Conservation (phyloP, 1,140 invertebrate species). For the Drosophila sechellia region DNA sequence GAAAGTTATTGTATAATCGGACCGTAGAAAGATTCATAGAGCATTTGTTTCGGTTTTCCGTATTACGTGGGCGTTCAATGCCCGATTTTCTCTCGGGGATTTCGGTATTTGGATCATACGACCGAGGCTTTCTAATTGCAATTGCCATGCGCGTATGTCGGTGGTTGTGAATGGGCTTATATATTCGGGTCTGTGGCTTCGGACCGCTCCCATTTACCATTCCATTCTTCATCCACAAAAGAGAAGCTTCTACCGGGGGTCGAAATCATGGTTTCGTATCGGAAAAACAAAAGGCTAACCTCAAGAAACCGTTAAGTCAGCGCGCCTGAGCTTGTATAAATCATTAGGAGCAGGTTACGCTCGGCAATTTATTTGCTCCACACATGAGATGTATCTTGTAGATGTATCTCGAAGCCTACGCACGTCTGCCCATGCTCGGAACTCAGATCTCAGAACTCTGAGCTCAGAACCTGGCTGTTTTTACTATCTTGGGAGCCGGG, state of each 20-base stretch:
- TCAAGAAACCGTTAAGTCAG: conserved; percentile 70
- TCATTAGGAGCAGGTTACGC: conserved; percentile 77
- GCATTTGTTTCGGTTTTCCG: conserved; percentile 52
- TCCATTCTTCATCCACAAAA: conserved; percentile 50
- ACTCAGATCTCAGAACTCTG: background rate
- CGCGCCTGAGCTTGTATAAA: conserved; percentile 58
- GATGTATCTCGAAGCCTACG: conserved; percentile 71
- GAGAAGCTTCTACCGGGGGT: conserved; percentile 46
- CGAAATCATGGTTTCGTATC: conserved; percentile 25
- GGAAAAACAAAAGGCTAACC: conserved; percentile 58
- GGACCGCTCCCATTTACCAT: conserved; percentile 30
- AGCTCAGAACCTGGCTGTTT: conserved; percentile 52
- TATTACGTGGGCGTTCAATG: conserved; percentile 60
- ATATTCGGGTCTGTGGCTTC: conserved; percentile 38
- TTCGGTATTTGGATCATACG: conserved; percentile 42
- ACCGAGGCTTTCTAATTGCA: conserved; percentile 69
- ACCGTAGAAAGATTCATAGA: conserved; percentile 15
- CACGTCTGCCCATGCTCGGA: conserved; percentile 74
- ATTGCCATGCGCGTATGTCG: conserved; percentile 36
- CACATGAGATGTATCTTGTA: conserved; percentile 78
- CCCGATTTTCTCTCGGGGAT: conserved; percentile 22
- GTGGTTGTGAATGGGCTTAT: conserved; percentile 25
- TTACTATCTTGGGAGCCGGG: conserved; percentile 14
- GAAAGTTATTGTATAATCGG: conserved; percentile 73
- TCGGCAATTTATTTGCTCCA: conserved; percentile 72